A percentile compares a stretch with the other conserved stretches of the same genome.
Evolutionary conservation across 2,113 vertebrate genomes (phyloP).

Genomic region (Spermophilus dauricus): DNA sequence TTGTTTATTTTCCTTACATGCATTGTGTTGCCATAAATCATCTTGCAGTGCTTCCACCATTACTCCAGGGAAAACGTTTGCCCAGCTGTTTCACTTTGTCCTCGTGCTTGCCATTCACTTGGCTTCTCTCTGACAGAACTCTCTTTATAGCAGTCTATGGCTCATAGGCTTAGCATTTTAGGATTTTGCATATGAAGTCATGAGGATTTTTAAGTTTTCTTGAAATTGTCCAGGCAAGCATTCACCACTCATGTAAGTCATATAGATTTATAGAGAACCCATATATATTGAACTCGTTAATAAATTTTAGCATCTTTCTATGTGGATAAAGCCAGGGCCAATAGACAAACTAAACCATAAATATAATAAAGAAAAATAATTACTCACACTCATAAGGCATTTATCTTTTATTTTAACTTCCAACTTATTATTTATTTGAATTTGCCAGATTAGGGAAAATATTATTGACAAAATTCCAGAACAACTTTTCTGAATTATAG

Average conservation of each 20-base stretch:
- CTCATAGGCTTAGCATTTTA: constrained; percentile 22
- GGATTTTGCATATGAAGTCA: constrained; percentile 39
- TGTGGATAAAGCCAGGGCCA: not conserved
- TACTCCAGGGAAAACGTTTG: constrained; percentile 12
- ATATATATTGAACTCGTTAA: not conserved
- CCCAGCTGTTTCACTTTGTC: not conserved
- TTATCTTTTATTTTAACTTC: not conserved
- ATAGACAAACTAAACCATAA: not conserved
- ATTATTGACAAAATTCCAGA: not conserved
- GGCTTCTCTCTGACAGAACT: constrained; percentile 67
- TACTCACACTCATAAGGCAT: not conserved
- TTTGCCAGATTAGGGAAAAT: not conserved
- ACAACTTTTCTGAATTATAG: not conserved
- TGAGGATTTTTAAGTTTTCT: not conserved
- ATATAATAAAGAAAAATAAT: not conserved
- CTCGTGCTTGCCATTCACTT: constrained; percentile 20
- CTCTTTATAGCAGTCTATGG: not conserved
- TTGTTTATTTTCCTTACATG: constrained; percentile 63
- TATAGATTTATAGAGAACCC: not conserved
- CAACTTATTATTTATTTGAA: not conserved
- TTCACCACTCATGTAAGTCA: not conserved
- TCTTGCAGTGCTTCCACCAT: not conserved
- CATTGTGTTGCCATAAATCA: constrained; percentile 63
- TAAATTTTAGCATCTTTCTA: not conserved
- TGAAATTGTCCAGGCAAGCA: not conserved